A percentile compares a stretch with the other conserved stretches of the same genome.
These are phyloP conservation scores for Drosophila kuntzei DNA, from an alignment of 2,888 invertebrate species.

Conservation along the genomic window DNA sequence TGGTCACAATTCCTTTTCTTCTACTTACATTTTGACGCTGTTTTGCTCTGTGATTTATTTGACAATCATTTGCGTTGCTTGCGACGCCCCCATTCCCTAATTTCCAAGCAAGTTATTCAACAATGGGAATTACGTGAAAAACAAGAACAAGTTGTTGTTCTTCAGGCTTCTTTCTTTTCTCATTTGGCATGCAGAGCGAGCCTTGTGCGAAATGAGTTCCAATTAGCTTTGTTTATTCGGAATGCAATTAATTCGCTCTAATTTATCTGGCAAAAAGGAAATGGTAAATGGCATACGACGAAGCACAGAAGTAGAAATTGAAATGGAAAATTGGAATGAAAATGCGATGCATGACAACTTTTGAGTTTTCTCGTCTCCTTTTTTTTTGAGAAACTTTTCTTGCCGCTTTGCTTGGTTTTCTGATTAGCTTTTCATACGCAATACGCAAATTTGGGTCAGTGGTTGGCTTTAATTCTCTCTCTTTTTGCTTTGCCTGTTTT, in stretches of 20 bases:
- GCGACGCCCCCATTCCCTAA: not conserved
- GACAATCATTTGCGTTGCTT: conserved; percentile 74
- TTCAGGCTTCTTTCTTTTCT: conserved; percentile 61
- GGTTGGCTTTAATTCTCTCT: conserved; percentile 10
- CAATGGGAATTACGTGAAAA: conserved; percentile 72
- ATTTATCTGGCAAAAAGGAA: conserved; percentile 66
- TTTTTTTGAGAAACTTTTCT: conserved; percentile 23
- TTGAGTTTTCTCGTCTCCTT: conserved; percentile 32
- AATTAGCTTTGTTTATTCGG: conserved; percentile 77
- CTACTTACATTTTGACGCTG: conserved; percentile 24
- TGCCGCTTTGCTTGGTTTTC: conserved; percentile 41
- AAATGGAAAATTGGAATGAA: conserved; percentile 11
- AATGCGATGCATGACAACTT: conserved; percentile 46
- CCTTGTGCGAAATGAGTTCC: conserved; percentile 80
- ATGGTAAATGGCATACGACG: conserved; percentile 16
- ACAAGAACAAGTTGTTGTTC: conserved; percentile 55
- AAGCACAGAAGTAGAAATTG: conserved; percentile 16
- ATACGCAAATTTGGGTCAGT: conserved; percentile 57
- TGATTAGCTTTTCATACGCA: conserved; percentile 66
- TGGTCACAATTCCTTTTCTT: conserved; percentile 28
- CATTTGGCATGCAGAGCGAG: conserved; percentile 72
- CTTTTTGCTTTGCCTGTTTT: conserved; percentile 14
- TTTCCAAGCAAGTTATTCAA: conserved; percentile 25
- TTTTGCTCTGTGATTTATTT: conserved; percentile 73
- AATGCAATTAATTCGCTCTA: conserved; percentile 80